Evolutionary conservation across 1,140 invertebrate genomes (phyloP).

Genomic region (Drosophila simulans): DNA sequence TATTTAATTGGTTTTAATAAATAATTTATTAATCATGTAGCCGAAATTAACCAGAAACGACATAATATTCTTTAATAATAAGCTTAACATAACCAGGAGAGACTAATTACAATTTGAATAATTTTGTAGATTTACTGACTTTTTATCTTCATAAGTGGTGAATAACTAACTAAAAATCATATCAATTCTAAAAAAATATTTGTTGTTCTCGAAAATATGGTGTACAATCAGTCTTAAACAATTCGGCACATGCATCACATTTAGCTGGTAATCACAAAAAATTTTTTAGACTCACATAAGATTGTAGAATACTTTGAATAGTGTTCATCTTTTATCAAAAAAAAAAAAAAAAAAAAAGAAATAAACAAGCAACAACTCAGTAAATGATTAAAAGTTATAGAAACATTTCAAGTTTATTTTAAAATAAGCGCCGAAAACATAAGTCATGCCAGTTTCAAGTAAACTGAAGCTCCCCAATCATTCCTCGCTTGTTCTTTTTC

Average conservation of each 20-base stretch:
- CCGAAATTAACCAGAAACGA: background rate
- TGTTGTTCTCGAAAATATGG: too few relatives aligned
- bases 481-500: background rate
- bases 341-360: background rate
- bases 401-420: background rate
- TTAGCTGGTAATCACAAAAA: background rate
- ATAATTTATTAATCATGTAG: constrained; percentile 1
- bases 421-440: background rate
- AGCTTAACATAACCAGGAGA: too few relatives aligned
- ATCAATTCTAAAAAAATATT: too few relatives aligned
- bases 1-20: constrained; percentile 12
- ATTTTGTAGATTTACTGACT: too few relatives aligned
- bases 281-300: background rate
- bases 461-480: background rate
- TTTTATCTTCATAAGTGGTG: too few relatives aligned
- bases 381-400: background rate
- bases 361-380: background rate
- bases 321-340: background rate
- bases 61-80: background rate
- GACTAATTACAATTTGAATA: too few relatives aligned
- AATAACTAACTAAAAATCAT: too few relatives aligned
- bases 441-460: background rate
- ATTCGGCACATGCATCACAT: background rate
- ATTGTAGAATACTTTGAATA: background rate
- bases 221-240: too few relatives aligned